phyloP scores from a whole-genome alignment of 2,888 invertebrate genomes.

The Ctena decussata region DNA sequence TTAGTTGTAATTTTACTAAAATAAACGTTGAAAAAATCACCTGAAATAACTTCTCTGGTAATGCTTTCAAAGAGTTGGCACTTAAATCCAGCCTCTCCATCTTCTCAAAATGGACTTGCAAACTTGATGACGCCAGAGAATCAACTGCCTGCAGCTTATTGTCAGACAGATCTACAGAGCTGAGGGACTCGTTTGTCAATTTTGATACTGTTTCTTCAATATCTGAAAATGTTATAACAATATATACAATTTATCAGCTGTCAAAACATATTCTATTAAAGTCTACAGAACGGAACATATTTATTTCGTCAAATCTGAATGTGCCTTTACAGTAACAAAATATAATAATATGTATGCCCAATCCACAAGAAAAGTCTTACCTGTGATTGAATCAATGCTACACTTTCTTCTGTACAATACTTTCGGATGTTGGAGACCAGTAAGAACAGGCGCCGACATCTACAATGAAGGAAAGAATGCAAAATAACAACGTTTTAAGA shows the following conservation, averaged over 20 bases:
- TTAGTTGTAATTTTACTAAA: too few species aligned
- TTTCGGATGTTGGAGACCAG: not conserved
- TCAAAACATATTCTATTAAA: too few species aligned
- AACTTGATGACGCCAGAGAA: conserved; percentile 56
- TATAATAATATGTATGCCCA: too few species aligned
- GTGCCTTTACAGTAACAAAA: too few species aligned
- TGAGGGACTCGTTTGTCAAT: not conserved
- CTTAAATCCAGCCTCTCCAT: conserved; percentile 74
- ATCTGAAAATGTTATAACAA: conserved; percentile 54
- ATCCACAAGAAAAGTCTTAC: too few species aligned
- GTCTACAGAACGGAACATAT: too few species aligned
- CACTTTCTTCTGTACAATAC: not conserved
- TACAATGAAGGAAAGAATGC: too few species aligned
- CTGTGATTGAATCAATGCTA: not conserved
- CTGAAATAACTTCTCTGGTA: conserved; percentile 77
- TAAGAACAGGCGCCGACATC: conserved; percentile 50
- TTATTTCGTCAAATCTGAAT: too few species aligned
- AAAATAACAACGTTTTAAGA: too few species aligned
- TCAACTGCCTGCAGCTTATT: conserved; percentile 71
- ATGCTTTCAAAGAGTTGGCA: conserved; percentile 68
- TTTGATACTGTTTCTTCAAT: conserved; percentile 52
- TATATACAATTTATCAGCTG: too few species aligned
- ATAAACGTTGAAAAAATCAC: conserved; percentile 45
- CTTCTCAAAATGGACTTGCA: conserved; percentile 55
- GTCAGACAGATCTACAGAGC: conserved; percentile 73